These are phyloP conservation scores for Eclectus roratus DNA, from an alignment of 2,113 vertebrate genomes.

Conservation along the genomic window DNA sequence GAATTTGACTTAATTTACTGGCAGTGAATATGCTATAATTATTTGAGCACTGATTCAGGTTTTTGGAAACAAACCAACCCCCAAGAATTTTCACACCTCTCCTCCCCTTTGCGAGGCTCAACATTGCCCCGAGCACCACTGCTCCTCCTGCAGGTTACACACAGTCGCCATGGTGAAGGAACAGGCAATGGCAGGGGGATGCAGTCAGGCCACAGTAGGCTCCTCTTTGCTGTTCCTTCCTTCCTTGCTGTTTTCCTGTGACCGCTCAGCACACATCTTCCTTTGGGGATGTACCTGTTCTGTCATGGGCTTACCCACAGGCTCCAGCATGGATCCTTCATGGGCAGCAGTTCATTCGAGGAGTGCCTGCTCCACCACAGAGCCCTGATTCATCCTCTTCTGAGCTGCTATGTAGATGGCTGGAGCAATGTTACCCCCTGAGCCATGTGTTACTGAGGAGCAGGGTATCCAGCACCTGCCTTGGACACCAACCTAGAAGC, in stretches of 20 bases:
- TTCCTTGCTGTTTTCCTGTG: not conserved
- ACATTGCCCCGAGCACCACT: not conserved
- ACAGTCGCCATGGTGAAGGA: not conserved
- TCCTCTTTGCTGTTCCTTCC: not conserved
- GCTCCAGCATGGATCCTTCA: not conserved
- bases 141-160: not conserved
- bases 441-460: not conserved
- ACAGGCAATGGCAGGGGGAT: not conserved
- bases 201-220: rapidly evolving
- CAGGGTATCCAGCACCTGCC: not conserved
- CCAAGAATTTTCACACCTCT: not conserved
- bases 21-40: not conserved
- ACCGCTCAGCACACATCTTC: not conserved
- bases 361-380: rapidly evolving
- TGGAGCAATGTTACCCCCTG: rapidly evolving
- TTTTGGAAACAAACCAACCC: not conserved
- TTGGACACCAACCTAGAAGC: not conserved
- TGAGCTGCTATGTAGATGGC: rapidly evolving
- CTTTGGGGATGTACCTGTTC: not conserved
- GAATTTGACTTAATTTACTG: not conserved
- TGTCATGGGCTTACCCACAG: not conserved
- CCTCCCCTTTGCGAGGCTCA: not conserved
- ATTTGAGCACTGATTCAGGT: not conserved
- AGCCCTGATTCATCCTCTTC: not conserved
- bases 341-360: not conserved